Conservation (phyloP, 2,888 invertebrate species). For the Xylocampa areola region DNA sequence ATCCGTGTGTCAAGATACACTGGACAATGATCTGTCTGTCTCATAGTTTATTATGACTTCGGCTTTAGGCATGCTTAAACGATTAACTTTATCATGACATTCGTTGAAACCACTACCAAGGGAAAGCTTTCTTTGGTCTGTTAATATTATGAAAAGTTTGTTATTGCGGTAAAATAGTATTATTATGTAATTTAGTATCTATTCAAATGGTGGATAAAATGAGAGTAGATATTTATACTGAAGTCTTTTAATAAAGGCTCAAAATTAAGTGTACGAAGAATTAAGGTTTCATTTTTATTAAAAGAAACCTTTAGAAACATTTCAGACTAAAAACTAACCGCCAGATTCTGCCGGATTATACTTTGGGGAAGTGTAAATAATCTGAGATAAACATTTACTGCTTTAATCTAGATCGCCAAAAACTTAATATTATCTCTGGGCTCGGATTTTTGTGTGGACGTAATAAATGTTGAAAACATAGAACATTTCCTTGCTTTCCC, state of each 20-base stretch:
- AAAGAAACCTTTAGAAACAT: constrained; percentile 13
- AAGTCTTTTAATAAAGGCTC: constrained; percentile 2
- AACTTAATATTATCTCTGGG: constrained; percentile 36
- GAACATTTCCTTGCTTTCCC: constrained; percentile 35
- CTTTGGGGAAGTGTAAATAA: constrained; percentile 25
- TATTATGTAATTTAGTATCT: constrained; percentile 28
- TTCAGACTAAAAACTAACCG: constrained; percentile 26
- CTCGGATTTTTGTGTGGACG: constrained; percentile 22
- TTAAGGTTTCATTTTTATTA: constrained; percentile 12
- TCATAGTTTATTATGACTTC: no score
- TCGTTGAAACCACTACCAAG: constrained; percentile 5
- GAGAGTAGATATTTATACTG: constrained; percentile 2
- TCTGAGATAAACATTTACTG: constrained; percentile 39
- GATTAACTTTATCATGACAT: constrained; percentile 30
- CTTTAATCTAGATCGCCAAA: constrained; percentile 28
- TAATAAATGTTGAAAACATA: constrained; percentile 44
- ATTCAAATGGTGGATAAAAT: constrained; percentile 21
- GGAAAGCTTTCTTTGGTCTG: constrained; percentile 20
- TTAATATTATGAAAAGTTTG: constrained; percentile 36
- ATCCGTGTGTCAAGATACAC: no score
- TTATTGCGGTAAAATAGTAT: constrained; percentile 19
- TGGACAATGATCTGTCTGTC: no score
- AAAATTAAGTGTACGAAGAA: background rate
- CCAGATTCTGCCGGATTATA: constrained; percentile 22
- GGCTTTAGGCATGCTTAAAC: no score